Conservation (phyloP, 2,797 vertebrate genomes). For the Enteromius mattozi region DNA sequence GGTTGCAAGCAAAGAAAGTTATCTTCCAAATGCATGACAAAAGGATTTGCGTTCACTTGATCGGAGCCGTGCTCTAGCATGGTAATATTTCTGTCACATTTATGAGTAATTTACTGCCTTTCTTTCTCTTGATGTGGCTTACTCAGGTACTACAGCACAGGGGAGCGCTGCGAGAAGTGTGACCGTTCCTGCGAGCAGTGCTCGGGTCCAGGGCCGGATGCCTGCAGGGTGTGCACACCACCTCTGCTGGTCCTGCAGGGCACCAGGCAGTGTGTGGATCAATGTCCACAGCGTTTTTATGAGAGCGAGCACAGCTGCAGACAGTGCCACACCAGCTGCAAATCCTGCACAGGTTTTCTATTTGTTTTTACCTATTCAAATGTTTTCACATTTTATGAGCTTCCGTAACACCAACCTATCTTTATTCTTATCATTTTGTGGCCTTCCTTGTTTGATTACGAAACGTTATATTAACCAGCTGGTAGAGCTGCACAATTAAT, state of each 20-base stretch:
- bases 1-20: not conserved
- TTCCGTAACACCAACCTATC: not conserved
- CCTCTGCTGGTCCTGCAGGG: conserved; percentile 74
- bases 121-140: not conserved
- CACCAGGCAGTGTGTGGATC: conserved; percentile 76
- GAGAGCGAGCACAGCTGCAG: conserved; percentile 56
- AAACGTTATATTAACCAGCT: not conserved
- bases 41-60: not conserved
- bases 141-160: conserved; percentile 72
- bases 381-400: not conserved
- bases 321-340: conserved; percentile 80
- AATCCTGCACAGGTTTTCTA: conserved; percentile 75
- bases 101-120: not conserved
- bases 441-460: not conserved
- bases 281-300: conserved; percentile 74
- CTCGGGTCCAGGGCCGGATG: conserved; percentile 68
- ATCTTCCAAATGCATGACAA: not conserved
- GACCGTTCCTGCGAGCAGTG: conserved; percentile 73
- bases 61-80: not conserved
- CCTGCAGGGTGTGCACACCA: conserved; percentile 72
- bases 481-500: too few relatives aligned
- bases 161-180: conserved; percentile 75
- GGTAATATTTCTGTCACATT: not conserved
- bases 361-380: not conserved
- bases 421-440: not conserved